Base-by-base conservation (phyloP, 2,113 vertebrate species). In the Manacus vitellinus region DNA sequence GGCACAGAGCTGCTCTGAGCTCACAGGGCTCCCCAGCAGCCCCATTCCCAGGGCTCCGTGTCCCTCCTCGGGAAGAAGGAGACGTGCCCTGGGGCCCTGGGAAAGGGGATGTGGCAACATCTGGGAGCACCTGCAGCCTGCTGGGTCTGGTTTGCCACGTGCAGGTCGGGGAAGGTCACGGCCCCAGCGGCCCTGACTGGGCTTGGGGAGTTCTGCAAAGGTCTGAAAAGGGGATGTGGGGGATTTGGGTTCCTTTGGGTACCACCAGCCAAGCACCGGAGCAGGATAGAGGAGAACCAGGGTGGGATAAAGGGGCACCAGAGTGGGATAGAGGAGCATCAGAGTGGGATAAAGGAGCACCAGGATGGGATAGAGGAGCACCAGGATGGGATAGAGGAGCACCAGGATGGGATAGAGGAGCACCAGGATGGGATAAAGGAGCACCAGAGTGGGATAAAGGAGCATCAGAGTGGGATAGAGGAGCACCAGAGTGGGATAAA, bases 101-200 rank as follows among this genome's bases (percentile, higher is more conserved):
- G 67, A 15, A 68, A 55, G 62, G 47, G n/a, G 44, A 33, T 23
- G 21, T 27, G 44, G 66, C 39, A 67, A 59, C 3, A 24, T 14
- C 77, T 15, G 27, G 0, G 2, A 54, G 9, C 27, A 51, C 66
- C 35, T 14, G 18, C 43, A 8, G 30, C 4, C 25, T 27, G 72
- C 52, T 23, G 41, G 65, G 7, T 17, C 12, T 5, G 12, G 20
- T 39, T 41, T n/a, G 55, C 62, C 52, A 5, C 0, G 0, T 3
- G 35, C 49, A 46, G 43, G 44, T 83, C 0, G 2, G 72, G 10
- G 16, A 55, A 55, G 21, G 28, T 24, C 59, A 5, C n/a, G 13
- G 44, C 49, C 78, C 54, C 70, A n/a, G 35, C 20, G 62, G 55
- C 56, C 24, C 35, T 18, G 2, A 8, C 20, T 3, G 1, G 79